phyloP scores from a whole-genome alignment of 1,140 invertebrate species.

The Colletes gigas region DNA sequence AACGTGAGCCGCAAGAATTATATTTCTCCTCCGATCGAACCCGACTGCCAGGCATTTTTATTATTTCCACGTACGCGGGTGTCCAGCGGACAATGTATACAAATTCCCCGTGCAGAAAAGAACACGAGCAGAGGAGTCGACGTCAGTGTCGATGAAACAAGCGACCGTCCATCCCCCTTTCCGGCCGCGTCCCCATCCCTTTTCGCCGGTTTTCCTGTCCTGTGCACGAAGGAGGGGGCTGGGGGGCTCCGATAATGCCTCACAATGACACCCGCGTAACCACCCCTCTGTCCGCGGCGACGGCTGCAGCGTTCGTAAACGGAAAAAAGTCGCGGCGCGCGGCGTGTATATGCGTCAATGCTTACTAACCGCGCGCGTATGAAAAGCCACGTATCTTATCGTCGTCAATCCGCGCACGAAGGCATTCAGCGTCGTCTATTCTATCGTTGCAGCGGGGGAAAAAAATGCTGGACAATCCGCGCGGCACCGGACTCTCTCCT shows the following conservation, averaged over 20 bases:
- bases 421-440: conserved; percentile 46
- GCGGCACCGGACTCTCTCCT: neutral
- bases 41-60: conserved; percentile 54
- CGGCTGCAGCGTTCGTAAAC: conserved; percentile 56
- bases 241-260: conserved; percentile 56
- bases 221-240: conserved; percentile 22
- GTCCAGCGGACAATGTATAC: conserved; percentile 60
- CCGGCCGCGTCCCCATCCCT: neutral
- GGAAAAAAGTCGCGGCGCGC: conserved; percentile 58
- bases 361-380: conserved; percentile 45
- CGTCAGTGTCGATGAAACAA: conserved; percentile 62
- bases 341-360: conserved; percentile 47
- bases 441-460: conserved; percentile 29
- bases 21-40: conserved; percentile 13
- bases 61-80: conserved; percentile 50
- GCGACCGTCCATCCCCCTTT: conserved; percentile 38
- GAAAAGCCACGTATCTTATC: conserved; percentile 68
- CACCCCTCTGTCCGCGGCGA: conserved; percentile 16
- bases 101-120: conserved; percentile 62
- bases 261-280: conserved; percentile 55
- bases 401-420: conserved; percentile 56
- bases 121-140: conserved; percentile 47
- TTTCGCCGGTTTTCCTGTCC: conserved; percentile 41
- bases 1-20: conserved; percentile 32
- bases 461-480: conserved; percentile 47